A percentile compares a stretch with the other conserved stretches of the same genome.
Evolutionary conservation across 2,888 invertebrate species (phyloP).

Genomic region (Nemapogon koenigi): DNA sequence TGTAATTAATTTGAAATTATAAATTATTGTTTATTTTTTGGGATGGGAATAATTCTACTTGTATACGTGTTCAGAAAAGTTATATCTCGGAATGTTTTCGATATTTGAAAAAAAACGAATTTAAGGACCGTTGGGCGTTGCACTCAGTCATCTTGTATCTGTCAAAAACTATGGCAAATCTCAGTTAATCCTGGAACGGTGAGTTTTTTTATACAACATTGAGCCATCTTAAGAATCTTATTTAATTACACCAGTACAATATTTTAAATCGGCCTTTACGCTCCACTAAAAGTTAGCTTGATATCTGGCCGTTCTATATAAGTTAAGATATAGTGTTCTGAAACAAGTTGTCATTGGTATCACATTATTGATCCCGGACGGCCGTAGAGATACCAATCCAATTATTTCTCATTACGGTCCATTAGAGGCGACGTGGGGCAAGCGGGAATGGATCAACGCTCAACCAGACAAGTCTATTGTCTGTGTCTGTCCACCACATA

Average conservation of each 20-base stretch:
- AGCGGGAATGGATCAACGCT: not conserved
- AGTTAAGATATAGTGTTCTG: too few relatives aligned
- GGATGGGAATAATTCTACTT: not conserved
- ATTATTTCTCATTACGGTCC: slow-evolving; percentile 21
- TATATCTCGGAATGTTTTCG: not conserved
- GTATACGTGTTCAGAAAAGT: not conserved
- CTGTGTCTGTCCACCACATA: too few relatives aligned
- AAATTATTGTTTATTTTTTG: not conserved
- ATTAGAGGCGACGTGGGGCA: slow-evolving; percentile 11
- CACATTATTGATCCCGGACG: slow-evolving; percentile 4
- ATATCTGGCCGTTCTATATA: not conserved
- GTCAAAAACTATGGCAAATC: too few relatives aligned
- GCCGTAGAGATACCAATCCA: slow-evolving; percentile 17
- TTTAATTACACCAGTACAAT: not conserved
- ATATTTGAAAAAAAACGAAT: too few relatives aligned
- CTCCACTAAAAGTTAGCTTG: not conserved
- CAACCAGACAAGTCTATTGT: not conserved
- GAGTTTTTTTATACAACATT: too few relatives aligned
- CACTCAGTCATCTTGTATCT: too few relatives aligned
- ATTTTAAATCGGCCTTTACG: not conserved
- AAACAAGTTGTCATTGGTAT: too few relatives aligned
- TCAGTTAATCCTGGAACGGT: too few relatives aligned
- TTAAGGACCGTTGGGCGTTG: too few relatives aligned
- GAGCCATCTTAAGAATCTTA: too few relatives aligned
- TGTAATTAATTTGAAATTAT: not conserved